phyloP scores from a whole-genome alignment of 2,888 invertebrate species.

The Melieria crassipennis region DNA sequence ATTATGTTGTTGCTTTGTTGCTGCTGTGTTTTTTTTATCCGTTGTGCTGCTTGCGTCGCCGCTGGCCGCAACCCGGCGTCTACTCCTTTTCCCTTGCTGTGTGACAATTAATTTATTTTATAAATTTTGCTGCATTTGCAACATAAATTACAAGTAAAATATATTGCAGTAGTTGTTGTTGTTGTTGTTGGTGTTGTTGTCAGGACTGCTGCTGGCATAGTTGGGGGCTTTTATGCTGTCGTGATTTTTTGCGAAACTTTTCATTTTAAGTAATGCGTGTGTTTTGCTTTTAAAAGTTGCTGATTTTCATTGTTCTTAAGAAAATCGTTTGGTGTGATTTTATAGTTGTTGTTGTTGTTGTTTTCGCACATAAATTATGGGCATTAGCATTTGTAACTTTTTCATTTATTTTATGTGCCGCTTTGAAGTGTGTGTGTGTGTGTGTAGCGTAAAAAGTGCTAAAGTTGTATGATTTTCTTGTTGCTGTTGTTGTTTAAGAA shows the following conservation, averaged over 20 bases:
- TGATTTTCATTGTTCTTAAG: too few relatives aligned
- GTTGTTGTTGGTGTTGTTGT: conserved; percentile 10
- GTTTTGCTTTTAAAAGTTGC: too few relatives aligned
- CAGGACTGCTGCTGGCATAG: too few relatives aligned
- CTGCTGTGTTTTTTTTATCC: background rate
- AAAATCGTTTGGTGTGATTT: background rate
- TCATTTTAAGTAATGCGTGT: too few relatives aligned
- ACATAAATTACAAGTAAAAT: conserved; percentile 29
- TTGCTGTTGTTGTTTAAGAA: background rate
- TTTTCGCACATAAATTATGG: conserved; percentile 15
- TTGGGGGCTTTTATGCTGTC: too few relatives aligned
- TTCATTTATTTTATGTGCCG: conserved; percentile 28
- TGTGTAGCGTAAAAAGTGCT: background rate
- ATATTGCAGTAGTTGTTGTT: conserved; percentile 13
- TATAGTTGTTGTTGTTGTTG: background rate
- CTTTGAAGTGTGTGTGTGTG: conserved; percentile 19
- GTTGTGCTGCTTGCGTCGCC: too few relatives aligned
- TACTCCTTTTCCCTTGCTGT: conserved; percentile 5
- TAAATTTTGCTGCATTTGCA: conserved; percentile 34
- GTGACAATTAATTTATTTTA: conserved; percentile 35
- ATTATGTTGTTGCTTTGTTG: conserved; percentile 39
- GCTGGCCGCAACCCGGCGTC: too few relatives aligned
- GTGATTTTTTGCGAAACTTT: too few relatives aligned
- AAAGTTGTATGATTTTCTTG: too few relatives aligned
- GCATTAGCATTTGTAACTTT: conserved; percentile 23